A percentile compares a stretch with the other conserved stretches of the same genome.
Conservation (phyloP, 2,113 vertebrate species). For the Mellivora capensis region DNA sequence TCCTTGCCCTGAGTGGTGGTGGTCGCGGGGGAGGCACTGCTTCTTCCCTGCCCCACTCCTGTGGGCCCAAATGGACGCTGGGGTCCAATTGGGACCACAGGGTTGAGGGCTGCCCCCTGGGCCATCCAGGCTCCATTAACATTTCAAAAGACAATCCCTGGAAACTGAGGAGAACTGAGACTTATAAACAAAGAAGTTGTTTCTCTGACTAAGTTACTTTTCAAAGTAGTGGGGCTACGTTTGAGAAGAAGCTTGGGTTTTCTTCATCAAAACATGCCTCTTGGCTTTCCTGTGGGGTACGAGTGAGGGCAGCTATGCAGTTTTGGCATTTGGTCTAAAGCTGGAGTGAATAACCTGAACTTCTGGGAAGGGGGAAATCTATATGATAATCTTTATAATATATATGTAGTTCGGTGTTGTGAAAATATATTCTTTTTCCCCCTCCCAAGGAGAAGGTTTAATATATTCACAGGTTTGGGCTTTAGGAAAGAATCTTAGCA, state of each 20-base stretch:
- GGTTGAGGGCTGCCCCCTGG: slow-evolving; percentile 67
- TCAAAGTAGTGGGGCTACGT: slow-evolving; percentile 54
- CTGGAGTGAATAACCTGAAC: slow-evolving; percentile 54
- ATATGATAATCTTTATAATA: slow-evolving; percentile 8
- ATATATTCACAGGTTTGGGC: slow-evolving; percentile 35
- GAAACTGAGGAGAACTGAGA: slow-evolving; percentile 56
- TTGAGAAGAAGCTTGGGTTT: slow-evolving; percentile 62
- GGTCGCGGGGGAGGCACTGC: neutral
- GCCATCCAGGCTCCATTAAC: slow-evolving; percentile 79
- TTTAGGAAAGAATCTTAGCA: slow-evolving; percentile 65
- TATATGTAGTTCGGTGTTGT: slow-evolving; percentile 27
- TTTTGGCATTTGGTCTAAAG: slow-evolving; percentile 44
- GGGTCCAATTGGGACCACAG: slow-evolving; percentile 55
- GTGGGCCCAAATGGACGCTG: slow-evolving; percentile 65
- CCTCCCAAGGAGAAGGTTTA: neutral
- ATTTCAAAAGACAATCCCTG: slow-evolving; percentile 84
- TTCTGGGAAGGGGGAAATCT: slow-evolving; percentile 9
- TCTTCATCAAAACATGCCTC: slow-evolving; percentile 45
- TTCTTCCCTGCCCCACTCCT: slow-evolving; percentile 42
- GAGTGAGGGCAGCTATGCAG: slow-evolving; percentile 55
- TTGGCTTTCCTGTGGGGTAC: slow-evolving; percentile 51
- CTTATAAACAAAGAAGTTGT: slow-evolving; percentile 76
- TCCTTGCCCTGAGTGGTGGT: slow-evolving; percentile 38
- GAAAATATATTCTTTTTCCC: slow-evolving; percentile 31
- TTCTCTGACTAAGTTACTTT: slow-evolving; percentile 76